Conservation (phyloP, 2,113 vertebrate species). For the Agapornis roseicollis region DNA sequence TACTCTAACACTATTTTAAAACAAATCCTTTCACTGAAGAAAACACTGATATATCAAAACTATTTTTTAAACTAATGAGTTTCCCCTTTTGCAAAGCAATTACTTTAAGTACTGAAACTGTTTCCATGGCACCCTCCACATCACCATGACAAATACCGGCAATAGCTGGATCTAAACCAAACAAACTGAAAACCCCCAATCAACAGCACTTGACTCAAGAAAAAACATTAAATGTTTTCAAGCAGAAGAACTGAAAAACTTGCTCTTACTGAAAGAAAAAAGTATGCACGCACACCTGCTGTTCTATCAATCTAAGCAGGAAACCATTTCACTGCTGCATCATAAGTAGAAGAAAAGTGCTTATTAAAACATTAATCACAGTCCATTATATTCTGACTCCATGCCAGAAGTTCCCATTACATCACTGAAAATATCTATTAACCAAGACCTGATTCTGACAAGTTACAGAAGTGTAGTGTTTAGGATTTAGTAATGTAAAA, state of each 20-base stretch:
- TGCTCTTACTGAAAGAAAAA: conserved; percentile 32
- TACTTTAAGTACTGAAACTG: conserved; percentile 13
- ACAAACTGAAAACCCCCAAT: conserved; percentile 16
- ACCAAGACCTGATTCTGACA: conserved; percentile 82
- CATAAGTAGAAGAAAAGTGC: conserved; percentile 78
- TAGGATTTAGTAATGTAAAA: conserved; percentile 76
- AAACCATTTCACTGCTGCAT: conserved; percentile 77
- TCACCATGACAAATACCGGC: conserved; percentile 13
- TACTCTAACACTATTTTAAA: conserved; percentile 45
- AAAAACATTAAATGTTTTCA: conserved; percentile 52
- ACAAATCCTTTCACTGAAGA: conserved; percentile 30
- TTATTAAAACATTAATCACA: conserved; percentile 88
- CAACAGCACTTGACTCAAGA: not conserved
- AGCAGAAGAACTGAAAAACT: conserved; percentile 42
- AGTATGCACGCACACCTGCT: conserved; percentile 72
- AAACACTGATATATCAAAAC: conserved; percentile 24
- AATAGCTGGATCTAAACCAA: conserved; percentile 21
- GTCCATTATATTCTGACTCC: conserved; percentile 80
- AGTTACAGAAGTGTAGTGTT: conserved; percentile 79
- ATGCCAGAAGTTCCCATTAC: conserved; percentile 82
- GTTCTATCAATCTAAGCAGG: conserved; percentile 76
- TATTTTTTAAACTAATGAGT: conserved; percentile 31
- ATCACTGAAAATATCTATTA: conserved; percentile 83
- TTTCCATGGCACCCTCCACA: not conserved
- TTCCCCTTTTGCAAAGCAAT: conserved; percentile 47